phyloP scores from a whole-genome alignment of 2,797 vertebrate species.

The Macropodus opercularis region DNA sequence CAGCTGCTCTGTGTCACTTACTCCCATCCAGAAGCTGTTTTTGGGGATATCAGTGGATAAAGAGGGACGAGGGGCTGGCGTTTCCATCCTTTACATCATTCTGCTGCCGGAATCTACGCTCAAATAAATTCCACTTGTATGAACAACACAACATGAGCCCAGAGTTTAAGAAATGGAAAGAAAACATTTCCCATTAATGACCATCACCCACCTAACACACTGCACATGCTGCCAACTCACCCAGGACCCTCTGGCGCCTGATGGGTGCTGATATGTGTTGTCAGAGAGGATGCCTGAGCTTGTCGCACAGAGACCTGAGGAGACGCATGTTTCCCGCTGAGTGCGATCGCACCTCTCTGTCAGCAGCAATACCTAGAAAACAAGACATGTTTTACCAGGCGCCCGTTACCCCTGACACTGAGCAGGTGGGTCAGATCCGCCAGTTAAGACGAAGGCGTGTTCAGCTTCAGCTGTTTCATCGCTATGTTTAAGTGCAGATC shows the following conservation, averaged over 20 bases:
- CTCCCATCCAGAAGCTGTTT: too few species aligned
- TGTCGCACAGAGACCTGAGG: constrained; percentile 27
- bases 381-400: constrained; percentile 6
- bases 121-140: background rate
- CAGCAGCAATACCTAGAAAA: constrained; percentile 18
- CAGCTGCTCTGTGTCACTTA: background rate
- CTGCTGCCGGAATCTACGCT: too few species aligned
- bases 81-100: too few species aligned
- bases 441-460: background rate
- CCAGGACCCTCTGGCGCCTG: constrained; percentile 18
- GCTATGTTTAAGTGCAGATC: constrained; percentile 1
- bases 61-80: background rate
- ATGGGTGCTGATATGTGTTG: constrained; percentile 36
- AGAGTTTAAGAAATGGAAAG: constrained; percentile 17
- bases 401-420: background rate
- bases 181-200: constrained; percentile 15
- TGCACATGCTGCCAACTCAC: constrained; percentile 25
- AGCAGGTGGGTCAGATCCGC: background rate
- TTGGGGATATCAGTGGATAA: too few species aligned
- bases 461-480: background rate
- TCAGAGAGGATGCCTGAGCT: constrained; percentile 35
- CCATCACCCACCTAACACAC: constrained; percentile 10
- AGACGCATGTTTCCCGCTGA: constrained; percentile 22
- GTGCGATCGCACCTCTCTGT: constrained; percentile 28
- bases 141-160: background rate